Evolutionary conservation across 2,113 vertebrate species (phyloP).

Genomic region (Gymnarchus niloticus): DNA sequence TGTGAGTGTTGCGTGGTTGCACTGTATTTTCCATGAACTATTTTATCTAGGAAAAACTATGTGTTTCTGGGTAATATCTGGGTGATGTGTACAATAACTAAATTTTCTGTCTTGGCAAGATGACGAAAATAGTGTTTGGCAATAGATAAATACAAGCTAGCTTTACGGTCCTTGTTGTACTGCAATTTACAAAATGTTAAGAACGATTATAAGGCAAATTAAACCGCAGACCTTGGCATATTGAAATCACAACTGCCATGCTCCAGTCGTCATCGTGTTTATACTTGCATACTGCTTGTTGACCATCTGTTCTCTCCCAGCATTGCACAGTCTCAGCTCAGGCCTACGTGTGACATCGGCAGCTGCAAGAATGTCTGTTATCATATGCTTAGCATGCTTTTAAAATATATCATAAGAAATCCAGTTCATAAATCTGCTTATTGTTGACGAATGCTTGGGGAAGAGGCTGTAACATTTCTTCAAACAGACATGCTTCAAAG

Average conservation of each 20-base stretch:
- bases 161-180: background rate
- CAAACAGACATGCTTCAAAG: background rate
- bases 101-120: background rate
- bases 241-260: background rate
- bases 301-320: background rate
- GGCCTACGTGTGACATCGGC: background rate
- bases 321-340: background rate
- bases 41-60: background rate
- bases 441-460: background rate
- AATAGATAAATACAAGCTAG: background rate
- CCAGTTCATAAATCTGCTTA: background rate
- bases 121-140: background rate
- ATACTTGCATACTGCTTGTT: background rate
- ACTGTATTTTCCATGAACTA: background rate
- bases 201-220: background rate
- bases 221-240: background rate
- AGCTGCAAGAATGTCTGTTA: background rate
- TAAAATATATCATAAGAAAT: background rate
- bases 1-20: background rate
- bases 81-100: background rate
- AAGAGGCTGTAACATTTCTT: background rate
- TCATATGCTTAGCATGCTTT: no score
- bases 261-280: background rate
- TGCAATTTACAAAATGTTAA: constrained; percentile 7
- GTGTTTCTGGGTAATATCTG: background rate